phyloP scores from a whole-genome alignment of 2,113 vertebrate genomes.

The sheep (Ovis aries) region DNA sequence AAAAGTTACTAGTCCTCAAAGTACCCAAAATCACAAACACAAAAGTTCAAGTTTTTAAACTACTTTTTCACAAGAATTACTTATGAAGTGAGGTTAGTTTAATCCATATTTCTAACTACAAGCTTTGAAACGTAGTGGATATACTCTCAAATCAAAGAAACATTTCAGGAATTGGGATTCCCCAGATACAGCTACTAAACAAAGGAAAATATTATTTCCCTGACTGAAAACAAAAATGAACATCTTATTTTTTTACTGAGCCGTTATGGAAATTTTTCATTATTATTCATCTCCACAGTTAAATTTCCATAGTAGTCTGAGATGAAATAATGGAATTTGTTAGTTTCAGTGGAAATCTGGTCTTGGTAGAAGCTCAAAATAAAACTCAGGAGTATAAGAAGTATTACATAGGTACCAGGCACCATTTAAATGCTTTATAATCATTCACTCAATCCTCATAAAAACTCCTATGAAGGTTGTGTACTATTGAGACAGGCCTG shows the following conservation, averaged over 20 bases:
- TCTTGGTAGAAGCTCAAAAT: not conserved
- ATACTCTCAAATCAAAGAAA: conserved; percentile 21
- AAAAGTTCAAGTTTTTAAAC: not conserved
- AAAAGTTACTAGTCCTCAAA: conserved; percentile 39
- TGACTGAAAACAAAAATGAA: conserved; percentile 21
- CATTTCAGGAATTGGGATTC: not conserved
- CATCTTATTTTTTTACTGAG: conserved; percentile 18
- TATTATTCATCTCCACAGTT: not conserved
- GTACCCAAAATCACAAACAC: not conserved
- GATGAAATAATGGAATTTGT: conserved; percentile 24
- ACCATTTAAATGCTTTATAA: not conserved
- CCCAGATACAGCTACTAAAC: not conserved
- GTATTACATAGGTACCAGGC: not conserved
- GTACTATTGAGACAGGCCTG: not conserved
- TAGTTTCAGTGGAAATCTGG: conserved; percentile 9
- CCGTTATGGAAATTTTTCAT: conserved; percentile 8
- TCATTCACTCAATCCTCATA: not conserved
- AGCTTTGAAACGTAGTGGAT: not conserved
- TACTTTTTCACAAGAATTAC: not conserved
- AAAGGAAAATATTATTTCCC: conserved; percentile 18
- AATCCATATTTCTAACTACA: conserved; percentile 19
- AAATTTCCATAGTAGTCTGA: conserved; percentile 1
- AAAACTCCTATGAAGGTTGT: not conserved
- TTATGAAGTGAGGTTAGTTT: conserved; percentile 15
- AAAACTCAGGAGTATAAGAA: not conserved